Evolutionary conservation across 2,797 vertebrate species (phyloP).

Genomic region (Scolopax rusticola): DNA sequence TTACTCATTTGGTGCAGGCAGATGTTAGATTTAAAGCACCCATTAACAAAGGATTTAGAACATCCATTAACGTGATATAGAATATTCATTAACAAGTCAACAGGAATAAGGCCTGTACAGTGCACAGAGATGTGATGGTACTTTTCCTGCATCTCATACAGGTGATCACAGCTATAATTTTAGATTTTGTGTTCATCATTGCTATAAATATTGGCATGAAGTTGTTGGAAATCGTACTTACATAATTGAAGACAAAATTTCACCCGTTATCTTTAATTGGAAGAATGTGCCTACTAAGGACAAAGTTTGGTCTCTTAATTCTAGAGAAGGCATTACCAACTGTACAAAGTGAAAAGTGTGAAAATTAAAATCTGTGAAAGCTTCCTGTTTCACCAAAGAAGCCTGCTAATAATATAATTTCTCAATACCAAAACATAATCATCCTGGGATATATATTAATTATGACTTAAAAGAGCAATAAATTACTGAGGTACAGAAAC

Average conservation of each 20-base stretch:
- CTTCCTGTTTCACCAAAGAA: not conserved
- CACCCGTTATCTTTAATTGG: not conserved
- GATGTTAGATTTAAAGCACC: not conserved
- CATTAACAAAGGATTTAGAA: not conserved
- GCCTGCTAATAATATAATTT: not conserved
- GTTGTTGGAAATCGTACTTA: not conserved
- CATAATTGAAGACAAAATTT: not conserved
- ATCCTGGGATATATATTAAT: not conserved
- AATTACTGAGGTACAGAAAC: not conserved
- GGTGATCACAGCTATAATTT: not conserved
- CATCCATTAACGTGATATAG: not conserved
- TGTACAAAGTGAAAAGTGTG: not conserved
- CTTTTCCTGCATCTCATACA: not conserved
- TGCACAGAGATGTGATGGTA: not conserved
- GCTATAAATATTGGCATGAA: not conserved
- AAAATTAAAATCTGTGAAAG: not conserved
- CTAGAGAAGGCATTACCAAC: not conserved
- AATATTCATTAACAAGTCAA: not conserved
- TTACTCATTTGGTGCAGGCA: not conserved
- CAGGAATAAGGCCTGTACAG: not conserved
- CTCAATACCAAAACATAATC: not conserved
- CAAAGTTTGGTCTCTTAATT: not conserved
- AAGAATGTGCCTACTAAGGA: not conserved
- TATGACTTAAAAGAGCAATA: not conserved
- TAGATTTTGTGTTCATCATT: not conserved